Percentiles rank a stretch among this genome's conserved stretches.
Conservation (phyloP, 2,888 invertebrate genomes). For the Sarcophaga rosellei region DNA sequence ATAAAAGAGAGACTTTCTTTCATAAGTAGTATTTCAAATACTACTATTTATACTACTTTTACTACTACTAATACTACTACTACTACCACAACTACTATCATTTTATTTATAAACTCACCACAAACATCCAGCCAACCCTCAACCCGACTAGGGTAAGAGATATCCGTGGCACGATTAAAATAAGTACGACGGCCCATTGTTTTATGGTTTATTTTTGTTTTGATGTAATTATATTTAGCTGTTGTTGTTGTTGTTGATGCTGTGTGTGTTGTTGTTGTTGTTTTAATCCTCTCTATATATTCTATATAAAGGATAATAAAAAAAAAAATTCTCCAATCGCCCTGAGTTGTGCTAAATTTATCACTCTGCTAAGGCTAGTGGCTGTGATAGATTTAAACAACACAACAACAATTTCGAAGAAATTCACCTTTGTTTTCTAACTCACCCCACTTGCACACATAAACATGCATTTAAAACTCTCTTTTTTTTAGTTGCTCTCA, state of each 20-base stretch:
- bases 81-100: no score
- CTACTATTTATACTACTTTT: conserved; percentile 21
- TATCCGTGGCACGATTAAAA: conserved; percentile 79
- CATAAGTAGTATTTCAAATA: conserved; percentile 42
- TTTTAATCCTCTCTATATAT: no score
- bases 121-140: conserved; percentile 82
- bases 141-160: conserved; percentile 81
- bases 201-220: conserved; percentile 27
- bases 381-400: neutral
- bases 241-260: conserved; percentile 1
- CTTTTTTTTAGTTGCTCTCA: conserved; percentile 13
- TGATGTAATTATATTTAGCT: neutral
- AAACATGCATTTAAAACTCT: neutral
- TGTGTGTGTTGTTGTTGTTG: no score
- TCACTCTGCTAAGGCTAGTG: neutral
- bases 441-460: conserved; percentile 2
- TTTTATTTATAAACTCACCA: conserved; percentile 76
- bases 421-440: conserved; percentile 32
- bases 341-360: neutral
- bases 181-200: conserved; percentile 79
- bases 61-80: neutral
- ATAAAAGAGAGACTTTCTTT: no score
- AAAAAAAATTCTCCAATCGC: neutral
- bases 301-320: no score
- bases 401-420: neutral